A percentile compares a stretch with the other conserved stretches of the same genome.
Conservation (phyloP, 2,113 vertebrate species). For the Chaetorhynchus papuensis region DNA sequence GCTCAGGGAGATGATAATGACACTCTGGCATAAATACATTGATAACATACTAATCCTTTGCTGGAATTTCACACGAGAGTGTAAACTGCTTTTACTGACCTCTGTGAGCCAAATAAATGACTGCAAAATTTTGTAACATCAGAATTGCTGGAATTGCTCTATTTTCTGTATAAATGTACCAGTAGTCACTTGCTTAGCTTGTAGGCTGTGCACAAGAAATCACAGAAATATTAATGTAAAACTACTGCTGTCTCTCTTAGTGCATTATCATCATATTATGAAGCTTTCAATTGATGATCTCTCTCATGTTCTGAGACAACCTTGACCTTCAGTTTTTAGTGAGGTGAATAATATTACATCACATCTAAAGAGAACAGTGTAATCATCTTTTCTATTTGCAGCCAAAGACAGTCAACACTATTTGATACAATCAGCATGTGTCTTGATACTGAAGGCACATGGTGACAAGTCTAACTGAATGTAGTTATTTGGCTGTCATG, state of each 20-base stretch:
- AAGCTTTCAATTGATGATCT: conserved; percentile 66
- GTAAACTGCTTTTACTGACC: neutral
- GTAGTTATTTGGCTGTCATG: conserved; percentile 84
- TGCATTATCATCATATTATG: conserved; percentile 64
- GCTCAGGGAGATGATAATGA: neutral
- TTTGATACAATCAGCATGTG: conserved; percentile 86
- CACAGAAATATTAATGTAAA: conserved; percentile 28
- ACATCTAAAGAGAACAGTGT: conserved; percentile 73
- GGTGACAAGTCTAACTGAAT: conserved; percentile 85
- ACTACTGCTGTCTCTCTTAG: conserved; percentile 45
- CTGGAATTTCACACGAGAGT: neutral
- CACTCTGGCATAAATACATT: neutral
- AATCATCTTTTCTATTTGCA: conserved; percentile 81
- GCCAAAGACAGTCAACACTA: conserved; percentile 78
- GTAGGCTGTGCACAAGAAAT: neutral
- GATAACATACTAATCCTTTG: neutral
- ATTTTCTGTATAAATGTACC: neutral
- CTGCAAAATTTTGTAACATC: neutral
- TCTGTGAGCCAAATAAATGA: neutral
- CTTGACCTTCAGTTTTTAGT: conserved; percentile 79
- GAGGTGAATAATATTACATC: conserved; percentile 76
- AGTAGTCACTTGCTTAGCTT: neutral
- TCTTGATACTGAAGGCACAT: conserved; percentile 82
- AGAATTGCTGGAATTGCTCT: neutral
- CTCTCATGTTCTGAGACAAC: conserved; percentile 71